Percentiles rank a stretch among this genome's conserved stretches.
Evolutionary conservation across 2,113 vertebrate genomes (phyloP).

Genomic region (Glaucomys volans): DNA sequence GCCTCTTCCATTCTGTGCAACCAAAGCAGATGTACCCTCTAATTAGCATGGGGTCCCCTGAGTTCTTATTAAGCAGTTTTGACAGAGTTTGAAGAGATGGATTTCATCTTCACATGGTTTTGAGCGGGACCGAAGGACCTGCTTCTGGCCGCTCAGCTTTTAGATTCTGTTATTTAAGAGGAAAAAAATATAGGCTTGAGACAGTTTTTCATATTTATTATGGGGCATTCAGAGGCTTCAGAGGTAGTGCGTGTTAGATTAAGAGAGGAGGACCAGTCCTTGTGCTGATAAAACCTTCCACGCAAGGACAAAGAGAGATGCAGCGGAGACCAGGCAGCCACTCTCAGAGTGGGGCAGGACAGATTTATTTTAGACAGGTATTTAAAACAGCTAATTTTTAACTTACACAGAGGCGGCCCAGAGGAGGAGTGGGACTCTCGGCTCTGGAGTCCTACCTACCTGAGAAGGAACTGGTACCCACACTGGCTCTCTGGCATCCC

Average conservation of each 20-base stretch:
- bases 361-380: neutral
- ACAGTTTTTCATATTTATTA: slow-evolving; percentile 68
- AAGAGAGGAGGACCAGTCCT: neutral
- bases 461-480: neutral
- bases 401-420: neutral
- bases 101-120: slow-evolving; percentile 66
- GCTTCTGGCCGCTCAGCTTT: slow-evolving; percentile 56
- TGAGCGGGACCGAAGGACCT: slow-evolving; percentile 47
- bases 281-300: neutral
- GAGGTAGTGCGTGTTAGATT: neutral
- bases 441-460: neutral
- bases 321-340: rapidly evolving
- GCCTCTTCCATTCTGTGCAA: slow-evolving; percentile 54
- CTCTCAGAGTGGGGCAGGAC: neutral
- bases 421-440: neutral
- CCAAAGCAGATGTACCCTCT: slow-evolving; percentile 52
- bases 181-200: slow-evolving; percentile 2
- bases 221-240: slow-evolving; percentile 13
- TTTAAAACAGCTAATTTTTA: neutral
- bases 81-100: slow-evolving; percentile 64
- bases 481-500: neutral
- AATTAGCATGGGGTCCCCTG: slow-evolving; percentile 41
- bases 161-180: slow-evolving; percentile 55
- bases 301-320: neutral
- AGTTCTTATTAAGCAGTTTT: slow-evolving; percentile 76